Evolutionary conservation across 2,797 vertebrate species (phyloP), one percentile per base, ranked within the genome.

Genomic region (Setipinna tenuifilis): DNA sequence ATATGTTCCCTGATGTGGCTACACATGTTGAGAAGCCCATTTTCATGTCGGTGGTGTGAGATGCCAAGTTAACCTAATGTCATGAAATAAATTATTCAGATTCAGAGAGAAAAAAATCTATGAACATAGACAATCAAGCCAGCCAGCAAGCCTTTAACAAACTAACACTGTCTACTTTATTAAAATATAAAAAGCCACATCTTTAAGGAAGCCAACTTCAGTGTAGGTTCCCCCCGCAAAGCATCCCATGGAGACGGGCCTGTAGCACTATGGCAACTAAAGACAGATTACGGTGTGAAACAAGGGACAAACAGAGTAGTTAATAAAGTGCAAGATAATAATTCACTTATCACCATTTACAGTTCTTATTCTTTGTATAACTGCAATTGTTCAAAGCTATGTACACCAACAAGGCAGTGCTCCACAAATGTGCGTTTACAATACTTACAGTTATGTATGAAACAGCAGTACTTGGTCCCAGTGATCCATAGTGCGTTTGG

Each of bases 401-500:
- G 12, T 7, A 16, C 14, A 2, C 16, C 28, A 71, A 71, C 28
- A 71, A 25, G 16, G 23, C 65, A 35, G 16, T 71, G 16, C 5
- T 9, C 1, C 68, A 17, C 11, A 21, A 28, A 12, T 48, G 17
- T 46, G 3, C 31, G 19, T 12, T 59, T 11, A 17, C 19, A 2
- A 83, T 91, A 95, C 94, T 93, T 89, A 95, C 94, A 88, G 91
- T 93, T 83, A 95, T 94, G 84, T 92, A 93, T 50, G 94, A 88
- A 88, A 95, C 87, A 82, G 82, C 86, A 61, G 65, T 81, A 83
- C 92, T 92, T 16, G 87, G 87, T n/a, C 83, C 92, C 91, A 92
- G 35, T 0, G 91, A 86, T 81, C 91, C 92, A 59, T 89, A 91
- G 0, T 89, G 83, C 41, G 88, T 78, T 3, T 83, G 61, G 80